phyloP scores from a whole-genome alignment of 2,888 invertebrate genomes.

The Papilio demoleus region DNA sequence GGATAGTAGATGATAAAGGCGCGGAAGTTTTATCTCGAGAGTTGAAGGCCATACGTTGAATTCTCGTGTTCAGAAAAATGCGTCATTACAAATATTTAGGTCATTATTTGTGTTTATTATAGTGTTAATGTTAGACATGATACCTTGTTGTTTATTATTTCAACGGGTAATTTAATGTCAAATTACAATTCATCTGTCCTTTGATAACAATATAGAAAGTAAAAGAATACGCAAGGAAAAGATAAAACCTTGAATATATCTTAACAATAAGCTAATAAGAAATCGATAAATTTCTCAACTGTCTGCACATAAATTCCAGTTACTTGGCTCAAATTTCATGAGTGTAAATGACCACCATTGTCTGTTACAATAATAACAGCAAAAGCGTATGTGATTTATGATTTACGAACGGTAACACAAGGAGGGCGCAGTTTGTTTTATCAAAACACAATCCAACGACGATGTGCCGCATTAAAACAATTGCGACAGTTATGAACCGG shows the following conservation, averaged over 20 bases:
- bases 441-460: constrained; percentile 62
- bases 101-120: not conserved
- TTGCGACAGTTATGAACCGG: constrained; percentile 54
- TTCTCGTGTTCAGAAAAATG: not conserved
- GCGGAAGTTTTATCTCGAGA: constrained; percentile 17
- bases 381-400: constrained; percentile 39
- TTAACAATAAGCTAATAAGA: not conserved
- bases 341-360: constrained; percentile 8
- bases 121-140: not conserved
- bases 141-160: no score
- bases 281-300: not conserved
- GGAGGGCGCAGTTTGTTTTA: constrained; percentile 48
- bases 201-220: not conserved
- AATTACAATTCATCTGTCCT: not conserved
- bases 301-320: not conserved
- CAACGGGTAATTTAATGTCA: not conserved
- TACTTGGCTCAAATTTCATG: constrained; percentile 19
- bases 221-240: not conserved
- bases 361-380: constrained; percentile 22
- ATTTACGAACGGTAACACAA: constrained; percentile 46
- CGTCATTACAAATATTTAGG: not conserved
- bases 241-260: not conserved
- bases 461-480: constrained; percentile 58
- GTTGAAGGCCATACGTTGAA: not conserved
- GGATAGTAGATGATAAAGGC: not conserved